Conservation (phyloP, 1,140 invertebrate genomes). For the Drosophila pseudoobscura region DNA sequence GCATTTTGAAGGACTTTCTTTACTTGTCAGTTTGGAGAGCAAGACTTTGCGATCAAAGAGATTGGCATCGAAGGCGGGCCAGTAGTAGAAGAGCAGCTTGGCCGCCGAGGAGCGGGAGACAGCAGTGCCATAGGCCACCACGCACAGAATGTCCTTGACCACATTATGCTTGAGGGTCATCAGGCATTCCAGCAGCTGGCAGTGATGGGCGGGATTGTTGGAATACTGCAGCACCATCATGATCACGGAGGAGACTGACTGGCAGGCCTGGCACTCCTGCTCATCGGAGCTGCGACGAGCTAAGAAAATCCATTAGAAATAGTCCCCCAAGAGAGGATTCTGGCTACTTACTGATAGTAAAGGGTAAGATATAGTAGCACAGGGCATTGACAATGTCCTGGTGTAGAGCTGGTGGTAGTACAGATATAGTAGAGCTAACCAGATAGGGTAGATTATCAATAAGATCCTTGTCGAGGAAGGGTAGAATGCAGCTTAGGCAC, state of each 20-base stretch:
- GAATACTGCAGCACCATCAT: conserved; percentile 99
- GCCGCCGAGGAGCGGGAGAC: conserved; percentile 95
- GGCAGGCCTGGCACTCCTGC: conserved; percentile 92
- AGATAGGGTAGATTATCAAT: conserved; percentile 98
- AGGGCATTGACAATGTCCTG: conserved; percentile 97
- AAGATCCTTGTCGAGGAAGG: conserved; percentile 97
- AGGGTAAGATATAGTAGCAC: conserved; percentile 98
- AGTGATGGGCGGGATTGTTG: conserved; percentile 95
- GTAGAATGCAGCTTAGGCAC: conserved; percentile 95
- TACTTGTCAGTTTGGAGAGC: conserved; percentile 95
- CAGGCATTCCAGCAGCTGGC: conserved; percentile 96
- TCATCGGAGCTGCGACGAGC: conserved; percentile 87
- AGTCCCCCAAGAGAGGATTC: not conserved
- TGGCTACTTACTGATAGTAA: conserved; percentile 92
- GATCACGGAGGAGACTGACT: conserved; percentile 96
- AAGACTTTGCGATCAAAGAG: conserved; percentile 95
- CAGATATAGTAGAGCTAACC: conserved; percentile 95
- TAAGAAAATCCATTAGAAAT: conserved; percentile 59
- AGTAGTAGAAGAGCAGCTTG: conserved; percentile 99
- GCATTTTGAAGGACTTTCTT: conserved; percentile 53
- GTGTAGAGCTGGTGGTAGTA: conserved; percentile 94
- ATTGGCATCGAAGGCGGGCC: conserved; percentile 98
- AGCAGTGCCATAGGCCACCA: conserved; percentile 98
- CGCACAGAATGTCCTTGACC: conserved; percentile 96
- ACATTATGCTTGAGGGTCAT: conserved; percentile 96